Percentiles rank a stretch among this genome's conserved stretches.
Evolutionary conservation across 2,113 vertebrate species (phyloP).

Genomic region (Phoxinus phoxinus): DNA sequence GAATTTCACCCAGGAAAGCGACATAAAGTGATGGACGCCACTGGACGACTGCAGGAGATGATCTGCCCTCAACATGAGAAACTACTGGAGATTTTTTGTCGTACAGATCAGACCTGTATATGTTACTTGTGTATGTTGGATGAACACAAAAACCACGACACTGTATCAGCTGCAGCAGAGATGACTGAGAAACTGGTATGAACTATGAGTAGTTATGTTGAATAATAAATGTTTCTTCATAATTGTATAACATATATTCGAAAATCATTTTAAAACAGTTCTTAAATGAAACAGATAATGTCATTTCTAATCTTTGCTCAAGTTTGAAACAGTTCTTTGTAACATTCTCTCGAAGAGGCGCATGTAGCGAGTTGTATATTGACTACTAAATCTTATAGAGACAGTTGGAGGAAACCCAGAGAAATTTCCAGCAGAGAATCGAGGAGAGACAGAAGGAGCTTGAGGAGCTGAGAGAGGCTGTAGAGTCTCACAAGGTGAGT

Average conservation of each 20-base stretch:
- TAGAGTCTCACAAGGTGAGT: constrained; percentile 44
- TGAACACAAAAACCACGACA: neutral
- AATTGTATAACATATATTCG: neutral
- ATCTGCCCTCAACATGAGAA: neutral
- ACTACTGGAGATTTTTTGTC: neutral
- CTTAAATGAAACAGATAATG: constrained; percentile 17
- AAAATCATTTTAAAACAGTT: constrained; percentile 3
- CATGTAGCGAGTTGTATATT: neutral
- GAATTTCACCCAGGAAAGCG: neutral
- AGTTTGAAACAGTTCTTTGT: neutral
- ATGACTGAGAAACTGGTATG: neutral
- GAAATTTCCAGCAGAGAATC: neutral
- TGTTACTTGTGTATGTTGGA: neutral
- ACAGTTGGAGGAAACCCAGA: neutral
- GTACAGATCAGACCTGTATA: neutral
- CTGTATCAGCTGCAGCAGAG: neutral
- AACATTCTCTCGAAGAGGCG: neutral
- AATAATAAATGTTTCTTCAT: neutral
- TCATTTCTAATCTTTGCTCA: neutral
- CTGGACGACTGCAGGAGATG: neutral
- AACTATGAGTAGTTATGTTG: neutral
- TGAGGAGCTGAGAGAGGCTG: constrained; percentile 6
- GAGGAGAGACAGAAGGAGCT: constrained; percentile 13
- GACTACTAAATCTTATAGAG: constrained; percentile 7
- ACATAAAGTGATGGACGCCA: neutral